A percentile compares a stretch with the other conserved stretches of the same genome.
Evolutionary conservation across 2,888 invertebrate genomes (phyloP).

Genomic region (Stratiomys singularior): DNA sequence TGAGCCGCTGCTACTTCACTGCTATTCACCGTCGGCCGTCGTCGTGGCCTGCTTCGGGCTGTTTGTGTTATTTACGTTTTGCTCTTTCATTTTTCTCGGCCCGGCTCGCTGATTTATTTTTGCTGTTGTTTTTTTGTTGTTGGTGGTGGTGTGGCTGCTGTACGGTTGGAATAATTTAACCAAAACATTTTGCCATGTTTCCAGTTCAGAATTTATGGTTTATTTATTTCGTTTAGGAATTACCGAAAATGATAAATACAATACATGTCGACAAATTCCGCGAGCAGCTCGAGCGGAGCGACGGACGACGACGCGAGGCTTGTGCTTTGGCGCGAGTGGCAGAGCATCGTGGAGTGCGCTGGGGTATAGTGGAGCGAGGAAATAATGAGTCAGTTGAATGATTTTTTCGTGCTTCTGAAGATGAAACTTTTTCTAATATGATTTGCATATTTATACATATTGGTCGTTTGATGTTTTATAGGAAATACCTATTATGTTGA

Average conservation of each 20-base stretch:
- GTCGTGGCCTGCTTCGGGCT: neutral
- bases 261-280: neutral
- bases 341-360: neutral
- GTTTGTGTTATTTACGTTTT: neutral
- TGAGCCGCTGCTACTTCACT: neutral
- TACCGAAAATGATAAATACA: slow-evolving; percentile 17
- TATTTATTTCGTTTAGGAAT: slow-evolving; percentile 12
- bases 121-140: slow-evolving; percentile 20
- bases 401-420: no score
- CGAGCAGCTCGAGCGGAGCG: neutral
- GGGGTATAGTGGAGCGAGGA: no score
- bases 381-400: no score
- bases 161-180: slow-evolving; percentile 23
- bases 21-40: neutral
- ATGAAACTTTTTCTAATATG: no score
- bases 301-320: neutral
- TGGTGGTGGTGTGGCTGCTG: neutral
- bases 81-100: neutral
- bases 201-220: slow-evolving; percentile 11
- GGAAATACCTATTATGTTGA: no score
- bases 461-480: no score
- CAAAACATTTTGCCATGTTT: slow-evolving; percentile 9
- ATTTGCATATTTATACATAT: no score
- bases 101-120: no score
- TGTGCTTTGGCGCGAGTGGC: neutral